phyloP scores from a whole-genome alignment of 2,888 invertebrate genomes.

The Epiblema foenella region DNA sequence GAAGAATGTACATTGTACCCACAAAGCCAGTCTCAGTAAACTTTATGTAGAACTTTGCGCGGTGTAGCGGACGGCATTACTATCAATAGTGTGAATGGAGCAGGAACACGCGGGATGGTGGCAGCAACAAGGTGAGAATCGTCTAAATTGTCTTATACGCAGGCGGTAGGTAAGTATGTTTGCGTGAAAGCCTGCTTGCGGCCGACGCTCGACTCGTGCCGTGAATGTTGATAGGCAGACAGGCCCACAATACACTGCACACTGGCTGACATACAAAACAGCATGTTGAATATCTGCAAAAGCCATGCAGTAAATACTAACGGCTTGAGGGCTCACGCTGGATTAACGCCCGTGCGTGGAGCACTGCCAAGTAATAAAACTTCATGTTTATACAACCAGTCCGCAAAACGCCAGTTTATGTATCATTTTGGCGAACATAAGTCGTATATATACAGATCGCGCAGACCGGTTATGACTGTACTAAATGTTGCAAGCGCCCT shows the following conservation, averaged over 20 bases:
- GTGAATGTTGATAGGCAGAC: slow-evolving; percentile 54
- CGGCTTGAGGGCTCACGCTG: slow-evolving; percentile 69
- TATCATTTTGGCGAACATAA: slow-evolving; percentile 55
- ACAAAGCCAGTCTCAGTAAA: slow-evolving; percentile 18
- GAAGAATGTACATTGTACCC: slow-evolving; percentile 42
- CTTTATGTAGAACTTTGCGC: slow-evolving; percentile 32
- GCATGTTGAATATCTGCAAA: slow-evolving; percentile 48
- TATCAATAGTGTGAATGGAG: slow-evolving; percentile 40
- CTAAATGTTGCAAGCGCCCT: slow-evolving; percentile 53
- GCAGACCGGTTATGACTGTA: slow-evolving; percentile 59
- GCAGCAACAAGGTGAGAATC: slow-evolving; percentile 35
- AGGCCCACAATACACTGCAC: slow-evolving; percentile 31
- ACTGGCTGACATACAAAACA: slow-evolving; percentile 33
- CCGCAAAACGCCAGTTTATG: slow-evolving; percentile 73
- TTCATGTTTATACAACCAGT: slow-evolving; percentile 80
- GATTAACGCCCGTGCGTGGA: slow-evolving; percentile 80
- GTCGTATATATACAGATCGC: slow-evolving; percentile 56
- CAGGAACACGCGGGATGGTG: slow-evolving; percentile 26
- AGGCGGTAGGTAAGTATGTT: slow-evolving; percentile 47
- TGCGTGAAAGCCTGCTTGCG: slow-evolving; percentile 53
- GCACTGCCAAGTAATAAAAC: slow-evolving; percentile 84
- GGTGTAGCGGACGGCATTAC: slow-evolving; percentile 23
- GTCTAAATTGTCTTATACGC: slow-evolving; percentile 10
- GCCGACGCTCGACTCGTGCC: slow-evolving; percentile 50
- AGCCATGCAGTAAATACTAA: slow-evolving; percentile 74